A percentile compares a stretch with the other conserved stretches of the same genome.
Conservation (phyloP, 2,797 vertebrate genomes). For the Lagocephalus sceleratus region DNA sequence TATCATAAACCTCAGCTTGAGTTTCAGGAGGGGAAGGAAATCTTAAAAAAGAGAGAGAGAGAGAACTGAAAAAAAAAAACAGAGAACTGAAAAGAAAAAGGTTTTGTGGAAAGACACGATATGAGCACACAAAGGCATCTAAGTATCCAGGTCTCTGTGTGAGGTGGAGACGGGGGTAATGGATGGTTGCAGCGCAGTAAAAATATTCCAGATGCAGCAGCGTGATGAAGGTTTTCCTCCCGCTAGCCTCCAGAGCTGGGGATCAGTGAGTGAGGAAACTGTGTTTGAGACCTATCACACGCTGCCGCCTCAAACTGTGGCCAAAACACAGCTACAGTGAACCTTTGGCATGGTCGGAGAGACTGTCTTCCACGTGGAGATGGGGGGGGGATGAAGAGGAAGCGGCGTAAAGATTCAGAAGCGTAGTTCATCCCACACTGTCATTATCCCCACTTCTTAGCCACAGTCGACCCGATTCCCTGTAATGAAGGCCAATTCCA, state of each 20-base stretch:
- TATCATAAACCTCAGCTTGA: conserved; percentile 44
- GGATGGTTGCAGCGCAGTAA: conserved; percentile 35
- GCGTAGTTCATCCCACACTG: conserved; percentile 64
- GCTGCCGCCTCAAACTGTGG: conserved; percentile 58
- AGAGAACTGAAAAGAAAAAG: too few species aligned
- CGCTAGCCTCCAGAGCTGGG: conserved; percentile 59
- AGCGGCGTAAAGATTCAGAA: conserved; percentile 52
- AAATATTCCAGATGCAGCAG: conserved; percentile 55
- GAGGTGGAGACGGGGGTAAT: conserved; percentile 27
- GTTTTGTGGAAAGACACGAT: conserved; percentile 25
- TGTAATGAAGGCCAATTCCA: conserved; percentile 63
- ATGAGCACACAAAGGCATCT: conserved; percentile 33
- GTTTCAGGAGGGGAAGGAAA: conserved; percentile 23
- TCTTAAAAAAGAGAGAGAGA: not conserved
- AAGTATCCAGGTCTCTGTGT: conserved; percentile 21
- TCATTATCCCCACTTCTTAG: conserved; percentile 68
- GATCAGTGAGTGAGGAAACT: conserved; percentile 56
- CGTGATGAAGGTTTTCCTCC: conserved; percentile 60
- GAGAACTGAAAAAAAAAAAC: conserved; percentile 35
- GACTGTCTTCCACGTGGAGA: conserved; percentile 30
- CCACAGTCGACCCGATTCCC: conserved; percentile 36
- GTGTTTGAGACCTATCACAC: conserved; percentile 67
- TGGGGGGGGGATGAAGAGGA: conserved; percentile 27
- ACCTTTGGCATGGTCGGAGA: conserved; percentile 56
- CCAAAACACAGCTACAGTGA: conserved; percentile 57